phyloP scores from a whole-genome alignment of 2,113 vertebrate species.

The Trematomus loennbergii region DNA sequence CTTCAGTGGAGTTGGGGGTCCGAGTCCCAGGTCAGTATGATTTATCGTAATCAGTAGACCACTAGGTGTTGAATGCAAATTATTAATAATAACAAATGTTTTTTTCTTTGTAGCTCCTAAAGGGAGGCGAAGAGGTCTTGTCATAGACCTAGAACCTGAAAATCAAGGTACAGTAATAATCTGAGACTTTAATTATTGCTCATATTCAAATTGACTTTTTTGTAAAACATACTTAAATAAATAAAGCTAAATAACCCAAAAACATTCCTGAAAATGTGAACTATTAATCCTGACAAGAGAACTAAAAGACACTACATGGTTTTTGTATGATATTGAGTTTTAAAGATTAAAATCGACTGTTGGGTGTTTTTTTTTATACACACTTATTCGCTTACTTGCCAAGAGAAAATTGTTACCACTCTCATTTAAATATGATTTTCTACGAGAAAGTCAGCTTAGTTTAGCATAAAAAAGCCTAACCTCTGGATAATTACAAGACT shows the following conservation, averaged over 20 bases:
- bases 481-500: neutral
- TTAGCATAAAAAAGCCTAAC: neutral
- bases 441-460: neutral
- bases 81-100: neutral
- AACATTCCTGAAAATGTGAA: neutral
- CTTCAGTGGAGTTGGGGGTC: constrained; percentile 16
- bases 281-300: neutral
- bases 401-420: neutral
- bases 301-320: neutral
- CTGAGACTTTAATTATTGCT: neutral
- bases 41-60: neutral
- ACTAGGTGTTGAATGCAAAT: neutral
- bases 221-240: too few species aligned
- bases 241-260: neutral
- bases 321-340: neutral
- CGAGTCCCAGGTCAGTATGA: constrained; percentile 42
- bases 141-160: neutral
- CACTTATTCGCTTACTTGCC: neutral
- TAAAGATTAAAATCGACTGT: neutral
- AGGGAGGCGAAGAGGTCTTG: constrained; percentile 1
- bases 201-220: neutral
- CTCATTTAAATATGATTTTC: neutral
- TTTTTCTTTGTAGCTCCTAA: constrained; percentile 4
- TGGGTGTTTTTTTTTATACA: neutral
- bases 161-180: constrained; percentile 34